These are phyloP conservation scores for Andrena bucephala DNA, from an alignment of 2,888 invertebrate genomes.

Conservation along the genomic window DNA sequence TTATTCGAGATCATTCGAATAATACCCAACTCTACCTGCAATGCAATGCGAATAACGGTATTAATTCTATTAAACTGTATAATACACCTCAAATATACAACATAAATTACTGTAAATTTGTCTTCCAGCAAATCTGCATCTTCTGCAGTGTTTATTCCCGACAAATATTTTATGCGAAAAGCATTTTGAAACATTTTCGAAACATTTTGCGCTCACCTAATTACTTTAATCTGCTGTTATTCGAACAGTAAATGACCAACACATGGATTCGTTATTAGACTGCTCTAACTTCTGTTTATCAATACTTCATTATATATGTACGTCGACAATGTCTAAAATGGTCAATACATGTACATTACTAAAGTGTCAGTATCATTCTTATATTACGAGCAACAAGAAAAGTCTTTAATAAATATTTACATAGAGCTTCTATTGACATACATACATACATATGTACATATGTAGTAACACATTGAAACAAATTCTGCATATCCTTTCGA, in stretches of 20 bases:
- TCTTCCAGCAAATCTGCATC: neutral
- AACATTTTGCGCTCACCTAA: neutral
- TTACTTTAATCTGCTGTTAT: constrained; percentile 15
- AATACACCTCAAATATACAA: constrained; percentile 5
- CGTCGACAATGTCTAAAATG: constrained; percentile 2
- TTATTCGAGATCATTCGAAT: no score
- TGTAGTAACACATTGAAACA: constrained; percentile 13
- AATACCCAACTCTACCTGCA: neutral
- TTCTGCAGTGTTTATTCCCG: neutral
- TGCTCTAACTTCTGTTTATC: neutral
- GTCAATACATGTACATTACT: neutral
- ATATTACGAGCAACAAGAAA: constrained; percentile 8
- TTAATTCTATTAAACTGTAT: constrained; percentile 12
- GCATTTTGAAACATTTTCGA: neutral
- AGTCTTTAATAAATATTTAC: constrained; percentile 30
- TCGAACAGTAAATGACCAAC: constrained; percentile 10
- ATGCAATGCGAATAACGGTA: constrained; percentile 16
- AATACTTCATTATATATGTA: constrained; percentile 1
- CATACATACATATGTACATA: no score
- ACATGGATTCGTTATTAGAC: neutral
- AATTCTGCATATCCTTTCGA: constrained; percentile 12
- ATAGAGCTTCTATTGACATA: neutral
- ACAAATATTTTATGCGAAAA: neutral
- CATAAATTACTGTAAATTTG: neutral
- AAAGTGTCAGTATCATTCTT: constrained; percentile 3